Percentiles rank a stretch among this genome's conserved stretches.
Conservation (phyloP, 2,113 vertebrate species). For the Sinocyclocheilus grahami region DNA sequence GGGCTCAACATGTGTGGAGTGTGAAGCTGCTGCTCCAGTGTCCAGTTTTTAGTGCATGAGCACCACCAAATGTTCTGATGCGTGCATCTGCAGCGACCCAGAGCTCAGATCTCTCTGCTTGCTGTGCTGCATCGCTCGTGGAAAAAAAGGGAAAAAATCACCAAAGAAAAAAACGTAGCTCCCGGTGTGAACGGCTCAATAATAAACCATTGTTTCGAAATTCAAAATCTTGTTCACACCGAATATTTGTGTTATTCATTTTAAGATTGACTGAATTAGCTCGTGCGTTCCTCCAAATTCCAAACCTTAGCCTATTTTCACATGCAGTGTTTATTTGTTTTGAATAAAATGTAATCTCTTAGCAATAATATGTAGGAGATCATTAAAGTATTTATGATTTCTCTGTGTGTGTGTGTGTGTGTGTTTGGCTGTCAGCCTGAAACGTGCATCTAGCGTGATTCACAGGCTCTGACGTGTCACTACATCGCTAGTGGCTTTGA, state of each 20-base stretch:
- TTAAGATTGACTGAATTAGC: conserved; percentile 10
- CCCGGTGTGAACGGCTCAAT: conserved; percentile 4
- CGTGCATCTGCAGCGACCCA: background rate
- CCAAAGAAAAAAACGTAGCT: background rate
- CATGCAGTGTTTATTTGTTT: background rate
- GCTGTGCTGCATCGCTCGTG: background rate
- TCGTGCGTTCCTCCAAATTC: background rate
- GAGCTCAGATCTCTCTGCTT: background rate
- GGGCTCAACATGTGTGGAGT: background rate
- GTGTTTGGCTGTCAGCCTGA: conserved; percentile 16
- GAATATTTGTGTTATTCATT: background rate
- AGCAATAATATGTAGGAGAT: background rate
- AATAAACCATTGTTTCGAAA: background rate
- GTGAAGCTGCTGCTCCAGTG: background rate
- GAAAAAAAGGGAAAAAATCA: background rate
- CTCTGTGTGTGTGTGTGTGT: conserved; percentile 12
- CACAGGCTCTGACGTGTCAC: conserved; percentile 44
- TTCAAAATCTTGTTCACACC: background rate
- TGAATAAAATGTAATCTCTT: background rate
- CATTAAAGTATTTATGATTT: conserved; percentile 18
- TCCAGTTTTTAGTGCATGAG: conserved; percentile 17
- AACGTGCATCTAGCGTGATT: conserved; percentile 24
- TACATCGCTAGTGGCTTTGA: conserved; percentile 46
- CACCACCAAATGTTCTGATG: conserved; percentile 26
- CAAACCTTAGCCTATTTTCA: background rate